These are phyloP conservation scores for Rhagologus leucostigma DNA, from an alignment of 2,113 vertebrate genomes.

Conservation along the genomic window DNA sequence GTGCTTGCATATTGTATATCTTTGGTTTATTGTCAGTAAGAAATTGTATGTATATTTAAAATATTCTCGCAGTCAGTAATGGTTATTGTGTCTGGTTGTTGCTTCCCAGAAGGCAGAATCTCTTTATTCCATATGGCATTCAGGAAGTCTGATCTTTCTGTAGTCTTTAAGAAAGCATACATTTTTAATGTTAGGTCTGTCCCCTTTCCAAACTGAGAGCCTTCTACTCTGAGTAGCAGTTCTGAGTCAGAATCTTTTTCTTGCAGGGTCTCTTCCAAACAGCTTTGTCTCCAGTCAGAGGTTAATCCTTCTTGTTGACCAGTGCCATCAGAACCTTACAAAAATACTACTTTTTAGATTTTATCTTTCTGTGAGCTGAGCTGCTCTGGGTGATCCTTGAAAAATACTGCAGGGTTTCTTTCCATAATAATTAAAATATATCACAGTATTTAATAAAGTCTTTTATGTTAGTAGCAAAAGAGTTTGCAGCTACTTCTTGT, in stretches of 20 bases:
- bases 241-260: neutral
- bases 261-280: neutral
- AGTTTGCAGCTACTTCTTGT: neutral
- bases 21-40: neutral
- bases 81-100: neutral
- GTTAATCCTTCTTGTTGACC: neutral
- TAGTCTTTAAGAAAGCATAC: neutral
- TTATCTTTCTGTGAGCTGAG: neutral
- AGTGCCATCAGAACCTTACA: neutral
- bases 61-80: neutral
- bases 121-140: neutral
- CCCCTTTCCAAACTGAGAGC: neutral
- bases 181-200: neutral
- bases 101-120: conserved; percentile 19
- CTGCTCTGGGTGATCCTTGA: neutral
- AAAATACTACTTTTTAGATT: neutral
- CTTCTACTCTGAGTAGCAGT: neutral
- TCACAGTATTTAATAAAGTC: neutral
- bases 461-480: neutral
- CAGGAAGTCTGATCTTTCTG: neutral
- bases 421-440: neutral
- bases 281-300: neutral
- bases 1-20: neutral
- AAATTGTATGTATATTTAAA: conserved; percentile 16
- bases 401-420: neutral